Evolutionary conservation across 1,140 invertebrate species (phyloP).

Genomic region (Drosophila yakuba): DNA sequence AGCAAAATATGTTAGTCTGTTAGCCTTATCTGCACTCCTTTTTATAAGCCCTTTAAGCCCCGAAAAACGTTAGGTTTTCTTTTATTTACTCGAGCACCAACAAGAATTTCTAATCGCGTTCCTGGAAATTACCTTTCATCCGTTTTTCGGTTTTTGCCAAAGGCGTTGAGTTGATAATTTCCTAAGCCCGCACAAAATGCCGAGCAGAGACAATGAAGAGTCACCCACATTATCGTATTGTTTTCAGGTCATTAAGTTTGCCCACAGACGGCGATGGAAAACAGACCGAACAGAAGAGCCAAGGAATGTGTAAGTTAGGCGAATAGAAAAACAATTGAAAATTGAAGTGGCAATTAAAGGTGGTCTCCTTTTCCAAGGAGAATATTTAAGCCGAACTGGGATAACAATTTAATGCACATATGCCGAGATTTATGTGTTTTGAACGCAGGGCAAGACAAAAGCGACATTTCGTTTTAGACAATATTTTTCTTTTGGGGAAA

Average conservation of each 20-base stretch:
- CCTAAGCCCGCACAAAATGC: slow-evolving; percentile 54
- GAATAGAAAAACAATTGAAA: slow-evolving; percentile 79
- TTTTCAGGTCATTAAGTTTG: slow-evolving; percentile 84
- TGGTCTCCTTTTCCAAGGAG: slow-evolving; percentile 6
- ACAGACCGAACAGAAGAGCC: slow-evolving; percentile 26
- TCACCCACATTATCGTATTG: slow-evolving; percentile 77
- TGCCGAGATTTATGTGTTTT: slow-evolving; percentile 82
- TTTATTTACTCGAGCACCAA: slow-evolving; percentile 29
- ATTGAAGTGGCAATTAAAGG: slow-evolving; percentile 72
- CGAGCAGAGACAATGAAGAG: slow-evolving; percentile 33
- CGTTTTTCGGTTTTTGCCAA: slow-evolving; percentile 49
- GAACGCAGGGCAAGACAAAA: slow-evolving; percentile 66
- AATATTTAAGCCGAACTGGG: slow-evolving; percentile 22
- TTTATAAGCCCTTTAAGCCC: slow-evolving; percentile 34
- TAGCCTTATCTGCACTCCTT: slow-evolving; percentile 44
- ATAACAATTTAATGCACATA: slow-evolving; percentile 79
- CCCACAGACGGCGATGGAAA: slow-evolving; percentile 40
- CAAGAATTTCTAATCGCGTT: slow-evolving; percentile 67
- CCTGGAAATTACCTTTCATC: slow-evolving; percentile 69
- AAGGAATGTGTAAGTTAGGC: slow-evolving; percentile 47
- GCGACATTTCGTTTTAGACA: slow-evolving; percentile 75
- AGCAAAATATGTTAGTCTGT: slow-evolving; percentile 45
- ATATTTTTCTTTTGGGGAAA: slow-evolving; percentile 51
- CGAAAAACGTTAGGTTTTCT: slow-evolving; percentile 27
- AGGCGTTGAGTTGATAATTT: slow-evolving; percentile 74